Conservation (phyloP, 2,113 vertebrate species). For the Hystrix brachyura region DNA sequence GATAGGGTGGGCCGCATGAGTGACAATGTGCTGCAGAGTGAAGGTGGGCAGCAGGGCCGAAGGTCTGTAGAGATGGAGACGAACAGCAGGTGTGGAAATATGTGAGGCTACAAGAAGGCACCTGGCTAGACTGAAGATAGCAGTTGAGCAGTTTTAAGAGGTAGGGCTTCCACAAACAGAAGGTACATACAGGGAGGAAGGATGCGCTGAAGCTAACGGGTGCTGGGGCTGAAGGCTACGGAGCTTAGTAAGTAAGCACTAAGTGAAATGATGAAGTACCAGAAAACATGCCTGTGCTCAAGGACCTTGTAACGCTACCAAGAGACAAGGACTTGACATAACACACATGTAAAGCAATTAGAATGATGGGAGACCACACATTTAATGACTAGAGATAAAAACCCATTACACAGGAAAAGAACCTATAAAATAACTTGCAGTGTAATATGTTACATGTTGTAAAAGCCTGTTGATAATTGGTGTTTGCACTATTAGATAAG, state of each 20-base stretch:
- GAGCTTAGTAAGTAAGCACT: not conserved
- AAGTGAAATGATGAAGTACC: not conserved
- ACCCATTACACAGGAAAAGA: not conserved
- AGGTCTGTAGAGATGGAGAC: not conserved
- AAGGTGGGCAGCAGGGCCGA: not conserved
- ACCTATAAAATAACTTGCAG: not conserved
- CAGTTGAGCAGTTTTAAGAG: not conserved
- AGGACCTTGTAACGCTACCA: not conserved
- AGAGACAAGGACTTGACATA: not conserved
- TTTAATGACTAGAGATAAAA: conserved; percentile 32
- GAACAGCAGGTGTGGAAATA: not conserved
- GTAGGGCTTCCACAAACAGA: not conserved
- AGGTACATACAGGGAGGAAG: not conserved
- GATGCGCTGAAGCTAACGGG: not conserved
- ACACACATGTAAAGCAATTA: not conserved
- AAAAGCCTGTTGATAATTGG: not conserved
- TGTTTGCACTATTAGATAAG: not conserved
- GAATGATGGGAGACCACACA: not conserved
- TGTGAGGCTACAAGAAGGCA: not conserved
- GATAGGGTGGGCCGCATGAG: too few relatives aligned
- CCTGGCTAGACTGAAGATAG: not conserved
- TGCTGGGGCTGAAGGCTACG: not conserved
- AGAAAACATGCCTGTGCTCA: not conserved
- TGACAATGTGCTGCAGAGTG: too few relatives aligned
- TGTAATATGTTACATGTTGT: not conserved